Evolutionary conservation across 2,888 invertebrate genomes (phyloP).

Genomic region (Eutolmus rufibarbis): DNA sequence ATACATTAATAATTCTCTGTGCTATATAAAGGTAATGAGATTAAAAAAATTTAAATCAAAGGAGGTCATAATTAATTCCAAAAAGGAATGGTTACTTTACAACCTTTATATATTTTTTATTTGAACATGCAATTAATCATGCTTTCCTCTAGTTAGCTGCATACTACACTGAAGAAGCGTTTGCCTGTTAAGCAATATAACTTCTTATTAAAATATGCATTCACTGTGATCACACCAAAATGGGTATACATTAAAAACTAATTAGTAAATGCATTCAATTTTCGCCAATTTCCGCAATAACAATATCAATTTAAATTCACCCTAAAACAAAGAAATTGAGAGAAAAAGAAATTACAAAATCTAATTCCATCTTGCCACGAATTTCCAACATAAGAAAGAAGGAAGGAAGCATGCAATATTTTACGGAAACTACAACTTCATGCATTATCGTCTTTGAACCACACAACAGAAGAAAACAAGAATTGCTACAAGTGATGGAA

Average conservation of each 20-base stretch:
- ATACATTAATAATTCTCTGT: not conserved
- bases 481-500: not conserved
- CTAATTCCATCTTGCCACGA: not conserved
- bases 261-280: not conserved
- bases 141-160: not conserved
- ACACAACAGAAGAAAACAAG: not conserved
- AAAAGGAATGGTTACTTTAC: too few relatives aligned
- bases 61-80: not conserved
- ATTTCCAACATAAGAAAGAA: not conserved
- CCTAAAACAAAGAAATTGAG: not conserved
- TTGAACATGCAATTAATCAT: not conserved
- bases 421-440: not conserved
- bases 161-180: not conserved
- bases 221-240: not conserved
- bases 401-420: not conserved
- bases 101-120: not conserved
- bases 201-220: not conserved
- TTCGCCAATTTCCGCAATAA: not conserved
- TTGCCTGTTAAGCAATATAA: not conserved
- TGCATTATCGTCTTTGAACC: not conserved
- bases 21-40: not conserved
- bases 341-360: not conserved
- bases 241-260: not conserved
- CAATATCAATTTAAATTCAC: not conserved
- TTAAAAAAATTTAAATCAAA: not conserved